phyloP scores from a whole-genome alignment of 2,113 vertebrate species.

The Peromyscus polionotus region DNA sequence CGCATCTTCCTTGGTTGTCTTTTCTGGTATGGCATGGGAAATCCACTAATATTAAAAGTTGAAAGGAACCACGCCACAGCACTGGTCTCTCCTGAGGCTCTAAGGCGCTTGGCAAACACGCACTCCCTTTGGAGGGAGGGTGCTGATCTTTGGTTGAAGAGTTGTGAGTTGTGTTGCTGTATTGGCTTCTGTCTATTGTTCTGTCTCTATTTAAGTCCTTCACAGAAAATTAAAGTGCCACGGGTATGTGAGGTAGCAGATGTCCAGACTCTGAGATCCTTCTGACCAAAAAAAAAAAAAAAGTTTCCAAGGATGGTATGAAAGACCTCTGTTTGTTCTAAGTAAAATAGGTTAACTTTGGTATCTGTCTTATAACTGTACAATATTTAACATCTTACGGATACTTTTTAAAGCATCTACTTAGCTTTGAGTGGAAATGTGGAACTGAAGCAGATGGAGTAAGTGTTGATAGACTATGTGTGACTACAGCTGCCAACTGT shows the following conservation, averaged over 20 bases:
- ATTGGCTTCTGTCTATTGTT: neutral
- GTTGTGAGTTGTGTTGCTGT: neutral
- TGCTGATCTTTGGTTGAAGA: neutral
- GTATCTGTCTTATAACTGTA: neutral
- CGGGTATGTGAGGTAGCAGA: neutral
- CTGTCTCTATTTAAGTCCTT: neutral
- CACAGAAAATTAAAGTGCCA: neutral
- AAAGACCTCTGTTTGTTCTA: neutral
- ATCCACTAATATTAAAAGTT: neutral
- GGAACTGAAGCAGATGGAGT: neutral
- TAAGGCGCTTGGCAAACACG: neutral
- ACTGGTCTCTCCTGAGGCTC: neutral
- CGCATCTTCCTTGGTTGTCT: neutral
- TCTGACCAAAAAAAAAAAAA: neutral
- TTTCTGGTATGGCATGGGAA: neutral
- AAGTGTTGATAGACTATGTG: conserved; percentile 14
- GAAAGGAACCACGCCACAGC: neutral
- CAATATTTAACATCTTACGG: neutral
- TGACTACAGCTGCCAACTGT: conserved; percentile 7
- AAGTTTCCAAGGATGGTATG: neutral
- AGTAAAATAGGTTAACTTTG: neutral
- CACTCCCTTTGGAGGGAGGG: neutral
- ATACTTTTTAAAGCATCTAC: neutral
- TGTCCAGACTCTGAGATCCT: neutral
- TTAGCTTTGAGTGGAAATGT: neutral